Evolutionary conservation across 2,888 invertebrate genomes (phyloP).

Genomic region (Lycaena phlaeas): DNA sequence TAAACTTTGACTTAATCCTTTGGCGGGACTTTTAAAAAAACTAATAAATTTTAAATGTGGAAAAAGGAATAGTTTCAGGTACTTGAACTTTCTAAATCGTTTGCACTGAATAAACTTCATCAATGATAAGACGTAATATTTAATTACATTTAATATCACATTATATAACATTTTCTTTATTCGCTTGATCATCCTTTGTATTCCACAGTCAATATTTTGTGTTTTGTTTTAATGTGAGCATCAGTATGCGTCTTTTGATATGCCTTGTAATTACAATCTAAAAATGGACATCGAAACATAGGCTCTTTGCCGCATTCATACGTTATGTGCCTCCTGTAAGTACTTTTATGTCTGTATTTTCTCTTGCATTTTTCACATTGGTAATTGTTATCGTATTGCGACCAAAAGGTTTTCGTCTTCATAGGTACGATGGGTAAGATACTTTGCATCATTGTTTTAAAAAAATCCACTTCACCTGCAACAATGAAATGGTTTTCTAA

Average conservation of each 20-base stretch:
- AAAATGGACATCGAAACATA: conserved; percentile 63
- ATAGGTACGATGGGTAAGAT: conserved; percentile 61
- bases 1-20: neutral
- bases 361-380: conserved; percentile 80
- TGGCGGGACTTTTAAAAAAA: neutral
- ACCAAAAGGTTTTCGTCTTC: conserved; percentile 68
- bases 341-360: conserved; percentile 82
- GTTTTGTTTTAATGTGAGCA: conserved; percentile 67
- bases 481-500: conserved; percentile 42
- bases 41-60: neutral
- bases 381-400: conserved; percentile 57
- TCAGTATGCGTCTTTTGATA: conserved; percentile 68
- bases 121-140: conserved; percentile 10
- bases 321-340: conserved; percentile 79
- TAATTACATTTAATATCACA: conserved; percentile 62
- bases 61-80: too few species aligned
- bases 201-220: conserved; percentile 74
- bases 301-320: conserved; percentile 77
- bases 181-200: conserved; percentile 45
- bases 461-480: conserved; percentile 68
- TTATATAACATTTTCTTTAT: conserved; percentile 25
- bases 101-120: neutral
- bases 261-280: conserved; percentile 64
- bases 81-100: neutral
- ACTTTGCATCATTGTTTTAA: conserved; percentile 65